Evolutionary conservation across 92 coral and sea anemone genomes (phyloP).

Genomic region (Porites evermanni): DNA sequence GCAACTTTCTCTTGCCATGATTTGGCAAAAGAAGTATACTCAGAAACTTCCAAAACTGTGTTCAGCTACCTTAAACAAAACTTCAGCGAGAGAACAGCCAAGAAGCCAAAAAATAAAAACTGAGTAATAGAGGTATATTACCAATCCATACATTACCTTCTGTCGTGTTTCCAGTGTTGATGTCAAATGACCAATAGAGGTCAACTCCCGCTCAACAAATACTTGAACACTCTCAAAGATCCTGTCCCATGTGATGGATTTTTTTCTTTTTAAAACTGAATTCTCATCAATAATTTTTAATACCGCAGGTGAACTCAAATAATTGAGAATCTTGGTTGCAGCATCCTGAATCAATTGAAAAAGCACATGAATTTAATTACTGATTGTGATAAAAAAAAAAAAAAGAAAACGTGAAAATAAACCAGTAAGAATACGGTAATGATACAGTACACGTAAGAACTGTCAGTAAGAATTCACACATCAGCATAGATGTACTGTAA

Average conservation of each 20-base stretch:
- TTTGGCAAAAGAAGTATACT: too few relatives aligned
- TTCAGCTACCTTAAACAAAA: neutral
- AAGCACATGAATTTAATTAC: neutral
- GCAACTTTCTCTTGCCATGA: too few relatives aligned
- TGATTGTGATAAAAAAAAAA: too few relatives aligned
- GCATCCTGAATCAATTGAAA: conserved; percentile 50
- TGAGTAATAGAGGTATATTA: neutral
- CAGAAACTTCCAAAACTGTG: too few relatives aligned
- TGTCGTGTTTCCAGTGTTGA: neutral
- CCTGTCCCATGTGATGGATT: conserved; percentile 81
- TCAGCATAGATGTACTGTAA: too few relatives aligned
- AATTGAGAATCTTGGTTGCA: conserved; percentile 41
- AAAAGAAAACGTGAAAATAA: too few relatives aligned
- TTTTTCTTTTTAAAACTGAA: conserved; percentile 77
- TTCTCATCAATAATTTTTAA: conserved; percentile 76
- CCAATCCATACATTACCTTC: conserved; percentile 1
- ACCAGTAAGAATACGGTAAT: too few relatives aligned
- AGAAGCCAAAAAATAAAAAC: neutral
- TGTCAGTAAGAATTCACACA: too few relatives aligned
- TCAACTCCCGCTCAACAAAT: conserved; percentile 69
- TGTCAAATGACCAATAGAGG: neutral
- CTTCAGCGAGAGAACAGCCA: neutral
- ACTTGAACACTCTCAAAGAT: conserved; percentile 62
- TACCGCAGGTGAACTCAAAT: conserved; percentile 46
- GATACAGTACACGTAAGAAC: too few relatives aligned